These are phyloP conservation scores for Etia nguti DNA, from an alignment of 2,113 vertebrate species.

Conservation along the genomic window DNA sequence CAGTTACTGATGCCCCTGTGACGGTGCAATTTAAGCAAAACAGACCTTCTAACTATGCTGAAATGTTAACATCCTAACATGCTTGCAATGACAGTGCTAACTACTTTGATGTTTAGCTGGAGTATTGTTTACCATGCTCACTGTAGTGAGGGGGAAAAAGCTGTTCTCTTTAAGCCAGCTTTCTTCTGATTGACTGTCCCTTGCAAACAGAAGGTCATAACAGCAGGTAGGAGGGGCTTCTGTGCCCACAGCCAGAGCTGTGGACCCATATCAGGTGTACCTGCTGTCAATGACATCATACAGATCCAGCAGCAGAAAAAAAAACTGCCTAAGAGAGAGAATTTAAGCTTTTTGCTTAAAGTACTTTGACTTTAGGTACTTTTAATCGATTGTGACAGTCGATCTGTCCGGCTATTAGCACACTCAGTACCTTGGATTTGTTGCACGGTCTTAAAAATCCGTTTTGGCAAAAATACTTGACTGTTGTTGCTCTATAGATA, in stretches of 20 bases:
- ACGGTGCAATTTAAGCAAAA: not conserved
- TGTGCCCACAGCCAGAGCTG: not conserved
- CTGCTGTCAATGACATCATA: not conserved
- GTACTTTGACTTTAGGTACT: not conserved
- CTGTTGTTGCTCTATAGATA: not conserved
- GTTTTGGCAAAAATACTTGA: not conserved
- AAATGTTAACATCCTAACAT: not conserved
- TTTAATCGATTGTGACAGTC: not conserved
- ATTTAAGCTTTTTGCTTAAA: not conserved
- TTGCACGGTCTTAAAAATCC: not conserved
- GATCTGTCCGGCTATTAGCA: not conserved
- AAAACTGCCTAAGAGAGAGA: not conserved
- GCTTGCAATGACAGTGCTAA: not conserved
- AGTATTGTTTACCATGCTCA: not conserved
- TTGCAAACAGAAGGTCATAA: not conserved
- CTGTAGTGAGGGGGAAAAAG: not conserved
- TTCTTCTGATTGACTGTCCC: not conserved
- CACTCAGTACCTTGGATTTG: not conserved
- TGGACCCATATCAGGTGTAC: not conserved
- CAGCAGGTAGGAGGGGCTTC: not conserved
- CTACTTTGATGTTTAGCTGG: not conserved
- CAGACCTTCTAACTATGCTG: not conserved
- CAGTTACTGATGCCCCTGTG: not conserved
- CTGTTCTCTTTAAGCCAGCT: not conserved
- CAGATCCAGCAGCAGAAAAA: not conserved